Evolutionary conservation across 2,113 vertebrate species (phyloP), one percentile per base, ranked within the genome.

Genomic region (Anoura caudifer): DNA sequence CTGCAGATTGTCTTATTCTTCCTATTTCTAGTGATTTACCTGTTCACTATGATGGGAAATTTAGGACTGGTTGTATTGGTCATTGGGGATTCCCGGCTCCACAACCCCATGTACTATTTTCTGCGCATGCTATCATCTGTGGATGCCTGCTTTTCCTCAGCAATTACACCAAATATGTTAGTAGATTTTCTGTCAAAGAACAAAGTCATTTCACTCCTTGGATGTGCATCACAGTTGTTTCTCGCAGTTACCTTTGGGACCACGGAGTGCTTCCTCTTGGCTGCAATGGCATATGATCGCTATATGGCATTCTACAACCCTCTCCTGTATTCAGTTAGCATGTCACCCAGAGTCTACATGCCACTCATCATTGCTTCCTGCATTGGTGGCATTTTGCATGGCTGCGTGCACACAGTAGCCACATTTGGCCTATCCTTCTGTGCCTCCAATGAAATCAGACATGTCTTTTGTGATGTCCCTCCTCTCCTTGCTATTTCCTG

Each of bases 41-140:
- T 97, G 3, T 95, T 96, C 33, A 96, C 95, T 56, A 14, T 97
- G 22, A 0, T 84, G 33, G 95, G 95, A 2, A 97, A 97, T 67
- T 65, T 97, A 38, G 93, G 93, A 28, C 16, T 97, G 36, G 26
- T 95, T 52, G 0, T 13, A 14, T 31, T 95, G 13, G 93, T 97
- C 17, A 47, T 86, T n/a, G 26, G 50, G 4, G 85, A 97, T 63
- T 90, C 50, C 15, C 24, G 2, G 15, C 92, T 97, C 1, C 96
- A 95, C 36, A 97, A 80, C 4, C 96, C 95, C 20, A 97, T 96
- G 95, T 73, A 97, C 31, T 94, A 95, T 61, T 92, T 97, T 47
- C 31, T 97, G 59, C 82, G 80, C 87, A 80, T 96, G 13, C 36
- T 97, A n/a, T 96, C 95, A 4, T 96, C 59, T 1, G 19, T 96